Percentiles rank a stretch among this genome's conserved stretches.
phyloP scores from a whole-genome alignment of 2,113 vertebrate genomes.

The Saguinus midas region DNA sequence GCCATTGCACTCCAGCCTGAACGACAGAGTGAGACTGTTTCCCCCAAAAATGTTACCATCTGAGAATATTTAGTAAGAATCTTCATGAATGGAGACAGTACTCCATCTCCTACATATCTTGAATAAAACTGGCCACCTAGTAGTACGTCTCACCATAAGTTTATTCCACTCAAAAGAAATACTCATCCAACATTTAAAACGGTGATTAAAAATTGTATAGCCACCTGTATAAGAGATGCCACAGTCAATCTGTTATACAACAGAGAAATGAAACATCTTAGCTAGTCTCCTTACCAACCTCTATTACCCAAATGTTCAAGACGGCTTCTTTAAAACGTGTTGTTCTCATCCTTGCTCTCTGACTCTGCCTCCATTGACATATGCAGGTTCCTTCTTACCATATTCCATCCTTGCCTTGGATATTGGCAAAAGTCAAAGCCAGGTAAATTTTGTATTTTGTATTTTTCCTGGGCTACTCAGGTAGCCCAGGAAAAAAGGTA shows the following conservation, averaged over 20 bases:
- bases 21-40: too few species aligned
- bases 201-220: too few species aligned
- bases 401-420: not conserved
- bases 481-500: not conserved
- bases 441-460: not conserved
- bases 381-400: not conserved
- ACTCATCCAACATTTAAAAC: not conserved
- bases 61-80: not conserved
- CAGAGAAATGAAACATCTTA: not conserved
- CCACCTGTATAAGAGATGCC: not conserved
- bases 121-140: not conserved
- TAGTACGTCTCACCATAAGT: not conserved
- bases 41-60: not conserved
- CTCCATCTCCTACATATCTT: not conserved
- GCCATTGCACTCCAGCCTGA: too few species aligned
- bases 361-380: not conserved
- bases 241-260: rapidly evolving
- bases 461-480: not conserved
- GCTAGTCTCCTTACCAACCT: not conserved
- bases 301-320: not conserved
- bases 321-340: not conserved
- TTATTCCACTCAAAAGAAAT: not conserved
- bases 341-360: not conserved
- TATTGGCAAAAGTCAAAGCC: not conserved
- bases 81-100: not conserved